These are phyloP conservation scores for Montipora foliosa DNA, from an alignment of 64 coral and sea anemone genomes.

Conservation along the genomic window DNA sequence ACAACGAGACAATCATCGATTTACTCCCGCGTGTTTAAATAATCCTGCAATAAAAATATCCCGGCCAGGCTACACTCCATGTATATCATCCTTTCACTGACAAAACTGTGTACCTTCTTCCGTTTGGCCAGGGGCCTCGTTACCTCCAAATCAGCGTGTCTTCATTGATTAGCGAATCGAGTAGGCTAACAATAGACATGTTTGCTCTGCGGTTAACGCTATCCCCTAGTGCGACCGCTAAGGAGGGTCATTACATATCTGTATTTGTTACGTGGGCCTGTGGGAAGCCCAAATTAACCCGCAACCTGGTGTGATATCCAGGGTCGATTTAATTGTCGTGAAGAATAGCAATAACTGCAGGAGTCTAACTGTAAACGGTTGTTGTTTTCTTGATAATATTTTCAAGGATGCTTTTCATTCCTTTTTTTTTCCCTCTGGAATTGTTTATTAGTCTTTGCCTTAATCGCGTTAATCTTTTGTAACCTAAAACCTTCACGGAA, in stretches of 20 bases:
- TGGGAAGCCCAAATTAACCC: background rate
- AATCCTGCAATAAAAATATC: no score
- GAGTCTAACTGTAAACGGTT: constrained; percentile 21
- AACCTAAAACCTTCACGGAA: background rate
- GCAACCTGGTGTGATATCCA: constrained; percentile 16
- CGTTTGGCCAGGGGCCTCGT: background rate
- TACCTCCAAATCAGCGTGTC: background rate
- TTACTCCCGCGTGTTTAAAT: no score
- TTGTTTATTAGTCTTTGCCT: background rate
- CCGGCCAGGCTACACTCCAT: no score
- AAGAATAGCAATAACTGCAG: constrained; percentile 13
- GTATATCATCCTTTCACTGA: background rate
- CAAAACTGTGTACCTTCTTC: background rate
- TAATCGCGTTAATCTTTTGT: background rate
- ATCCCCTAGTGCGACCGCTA: background rate
- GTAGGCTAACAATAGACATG: background rate
- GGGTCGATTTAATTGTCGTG: background rate
- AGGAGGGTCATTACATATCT: background rate
- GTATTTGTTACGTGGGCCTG: background rate
- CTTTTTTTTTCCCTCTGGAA: background rate
- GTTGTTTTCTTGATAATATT: background rate
- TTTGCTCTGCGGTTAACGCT: constrained; percentile 18
- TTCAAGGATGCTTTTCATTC: background rate
- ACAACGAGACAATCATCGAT: no score
- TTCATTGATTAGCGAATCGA: background rate